Percentiles rank a stretch among this genome's conserved stretches.
Evolutionary conservation across 1,140 invertebrate species (phyloP).

Genomic region (Macrostomum lignano): DNA sequence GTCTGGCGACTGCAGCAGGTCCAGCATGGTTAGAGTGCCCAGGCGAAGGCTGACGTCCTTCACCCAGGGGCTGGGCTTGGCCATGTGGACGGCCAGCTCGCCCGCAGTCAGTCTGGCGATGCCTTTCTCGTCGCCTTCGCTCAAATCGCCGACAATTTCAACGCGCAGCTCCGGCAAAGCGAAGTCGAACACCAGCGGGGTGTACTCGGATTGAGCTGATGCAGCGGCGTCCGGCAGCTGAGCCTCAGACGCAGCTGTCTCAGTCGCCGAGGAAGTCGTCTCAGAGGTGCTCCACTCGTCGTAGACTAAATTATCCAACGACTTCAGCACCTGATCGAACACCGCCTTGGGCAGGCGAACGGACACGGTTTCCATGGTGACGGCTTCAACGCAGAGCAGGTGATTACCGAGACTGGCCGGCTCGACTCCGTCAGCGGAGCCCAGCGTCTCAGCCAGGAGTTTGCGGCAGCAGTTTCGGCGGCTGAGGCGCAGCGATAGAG

Average conservation of each 20-base stretch:
- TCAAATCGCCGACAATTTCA: constrained; percentile 21
- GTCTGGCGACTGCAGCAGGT: constrained; percentile 42
- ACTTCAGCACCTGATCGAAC: constrained; percentile 59
- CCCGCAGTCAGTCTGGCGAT: constrained; percentile 47
- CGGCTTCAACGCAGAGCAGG: no score
- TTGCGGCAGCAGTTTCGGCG: no score
- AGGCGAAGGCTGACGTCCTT: constrained; percentile 43
- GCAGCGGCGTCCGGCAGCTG: no score
- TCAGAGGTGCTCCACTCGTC: neutral
- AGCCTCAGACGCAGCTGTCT: neutral
- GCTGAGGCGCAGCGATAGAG: no score
- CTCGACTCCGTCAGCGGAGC: no score
- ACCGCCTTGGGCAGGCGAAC: constrained; percentile 40
- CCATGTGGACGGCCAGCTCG: constrained; percentile 46
- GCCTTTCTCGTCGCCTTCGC: constrained; percentile 15
- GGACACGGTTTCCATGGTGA: no score
- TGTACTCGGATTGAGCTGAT: no score
- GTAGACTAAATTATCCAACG: constrained; percentile 21
- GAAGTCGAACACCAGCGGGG: constrained; percentile 11
- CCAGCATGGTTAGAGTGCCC: constrained; percentile 54
- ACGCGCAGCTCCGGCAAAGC: constrained; percentile 25
- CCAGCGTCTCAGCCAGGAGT: no score
- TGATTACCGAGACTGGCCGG: no score
- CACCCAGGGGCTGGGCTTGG: constrained; percentile 36
- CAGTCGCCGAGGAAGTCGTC: neutral